A percentile compares a stretch with the other conserved stretches of the same genome.
phyloP scores from a whole-genome alignment of 2,888 invertebrate genomes.

The Erannis defoliaria region DNA sequence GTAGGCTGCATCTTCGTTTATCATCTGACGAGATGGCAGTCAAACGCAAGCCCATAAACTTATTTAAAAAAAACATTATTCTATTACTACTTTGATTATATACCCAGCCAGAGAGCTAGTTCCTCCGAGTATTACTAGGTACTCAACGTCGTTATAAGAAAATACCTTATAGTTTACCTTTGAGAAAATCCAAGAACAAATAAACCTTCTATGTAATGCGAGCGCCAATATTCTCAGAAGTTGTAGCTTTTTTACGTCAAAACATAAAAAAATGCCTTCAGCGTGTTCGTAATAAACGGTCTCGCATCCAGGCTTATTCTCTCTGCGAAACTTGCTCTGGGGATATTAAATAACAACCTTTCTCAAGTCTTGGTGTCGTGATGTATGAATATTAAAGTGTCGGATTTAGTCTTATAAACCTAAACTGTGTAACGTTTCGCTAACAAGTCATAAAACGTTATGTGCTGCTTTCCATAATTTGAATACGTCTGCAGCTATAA shows the following conservation, averaged over 20 bases:
- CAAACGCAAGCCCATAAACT: too few relatives aligned
- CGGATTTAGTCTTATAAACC: slow-evolving; percentile 3
- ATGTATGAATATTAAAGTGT: slow-evolving; percentile 19
- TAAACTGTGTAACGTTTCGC: slow-evolving; percentile 2
- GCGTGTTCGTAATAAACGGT: slow-evolving; percentile 15
- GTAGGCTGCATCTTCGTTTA: too few relatives aligned
- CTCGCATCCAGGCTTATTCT: slow-evolving; percentile 12
- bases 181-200: slow-evolving; percentile 6
- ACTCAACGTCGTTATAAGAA: not conserved
- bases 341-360: slow-evolving; percentile 7
- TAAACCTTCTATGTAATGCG: slow-evolving; percentile 10
- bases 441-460: not conserved
- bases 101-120: too few relatives aligned
- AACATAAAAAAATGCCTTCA: slow-evolving; percentile 26
- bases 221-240: slow-evolving; percentile 18
- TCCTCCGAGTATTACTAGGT: too few relatives aligned
- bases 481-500: not conserved
- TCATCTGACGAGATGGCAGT: too few relatives aligned
- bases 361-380: slow-evolving; percentile 1
- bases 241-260: slow-evolving; percentile 24
- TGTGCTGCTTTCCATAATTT: not conserved
- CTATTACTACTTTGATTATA: too few relatives aligned
- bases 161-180: not conserved
- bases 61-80: too few relatives aligned
- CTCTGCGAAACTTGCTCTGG: slow-evolving; percentile 5